These are phyloP conservation scores for Sinocyclocheilus anshuiensis DNA, from an alignment of 2,113 vertebrate species.

Conservation along the genomic window DNA sequence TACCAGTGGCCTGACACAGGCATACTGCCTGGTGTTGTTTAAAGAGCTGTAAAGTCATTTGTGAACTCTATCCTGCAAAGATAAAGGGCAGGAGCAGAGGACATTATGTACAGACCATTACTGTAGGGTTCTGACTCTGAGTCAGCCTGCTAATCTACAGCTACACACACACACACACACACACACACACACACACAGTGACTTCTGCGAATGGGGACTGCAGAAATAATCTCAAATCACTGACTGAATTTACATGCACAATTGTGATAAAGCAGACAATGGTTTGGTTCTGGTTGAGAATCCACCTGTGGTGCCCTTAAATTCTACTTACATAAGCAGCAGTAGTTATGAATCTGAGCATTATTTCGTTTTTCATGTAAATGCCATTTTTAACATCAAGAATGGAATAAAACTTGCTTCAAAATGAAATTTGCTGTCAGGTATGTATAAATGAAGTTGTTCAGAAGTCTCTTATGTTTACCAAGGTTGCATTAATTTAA, in stretches of 20 bases:
- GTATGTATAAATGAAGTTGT: too few species aligned
- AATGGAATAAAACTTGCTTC: too few species aligned
- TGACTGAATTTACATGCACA: not conserved
- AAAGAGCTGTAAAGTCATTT: constrained; percentile 69
- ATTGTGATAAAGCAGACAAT: not conserved
- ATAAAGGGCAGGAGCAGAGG: constrained; percentile 62
- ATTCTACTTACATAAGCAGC: too few species aligned
- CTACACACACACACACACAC: not conserved
- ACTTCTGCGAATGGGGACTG: not conserved
- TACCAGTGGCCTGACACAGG: constrained; percentile 61
- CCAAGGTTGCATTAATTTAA: too few species aligned
- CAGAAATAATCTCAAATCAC: not conserved
- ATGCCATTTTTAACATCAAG: too few species aligned
- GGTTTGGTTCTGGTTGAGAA: not conserved
- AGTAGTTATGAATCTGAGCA: too few species aligned
- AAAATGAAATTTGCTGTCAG: too few species aligned
- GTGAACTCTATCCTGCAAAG: constrained; percentile 72
- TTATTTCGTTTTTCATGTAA: too few species aligned
- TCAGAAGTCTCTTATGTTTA: too few species aligned
- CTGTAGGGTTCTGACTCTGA: not conserved
- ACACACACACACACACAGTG: not conserved
- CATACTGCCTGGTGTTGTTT: constrained; percentile 54
- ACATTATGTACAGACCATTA: not conserved
- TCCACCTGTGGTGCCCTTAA: too few species aligned
- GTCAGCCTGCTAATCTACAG: not conserved